These are phyloP conservation scores for Chaitophorus viminalis DNA, from an alignment of 2,888 invertebrate species.

Conservation along the genomic window DNA sequence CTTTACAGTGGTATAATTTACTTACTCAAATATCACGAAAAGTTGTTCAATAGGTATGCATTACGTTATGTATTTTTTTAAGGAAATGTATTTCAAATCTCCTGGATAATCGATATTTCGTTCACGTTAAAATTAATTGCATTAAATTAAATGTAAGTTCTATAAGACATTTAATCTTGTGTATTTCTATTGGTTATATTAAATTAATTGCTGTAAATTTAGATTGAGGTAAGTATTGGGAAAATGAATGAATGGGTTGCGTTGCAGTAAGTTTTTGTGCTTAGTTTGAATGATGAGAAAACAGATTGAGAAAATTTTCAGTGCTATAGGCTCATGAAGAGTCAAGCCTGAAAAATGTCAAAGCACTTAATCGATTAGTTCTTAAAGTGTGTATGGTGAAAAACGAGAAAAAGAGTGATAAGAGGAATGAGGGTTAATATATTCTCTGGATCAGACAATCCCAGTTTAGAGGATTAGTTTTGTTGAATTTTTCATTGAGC, in stretches of 20 bases:
- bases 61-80: no score
- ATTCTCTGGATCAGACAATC: neutral
- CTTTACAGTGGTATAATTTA: no score
- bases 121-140: no score
- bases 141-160: no score
- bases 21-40: no score
- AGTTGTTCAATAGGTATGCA: no score
- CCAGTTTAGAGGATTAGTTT: neutral
- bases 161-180: no score
- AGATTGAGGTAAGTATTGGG: neutral
- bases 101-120: no score
- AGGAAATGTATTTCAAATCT: no score
- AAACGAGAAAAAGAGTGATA: neutral
- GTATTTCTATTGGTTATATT: no score
- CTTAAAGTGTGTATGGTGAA: neutral
- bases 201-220: no score
- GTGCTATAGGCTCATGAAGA: slow-evolving; percentile 5
- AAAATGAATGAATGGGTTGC: neutral
- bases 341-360: slow-evolving; percentile 13
- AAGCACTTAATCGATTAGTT: slow-evolving; percentile 1
- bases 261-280: neutral
- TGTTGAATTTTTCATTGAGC: slow-evolving; percentile 26
- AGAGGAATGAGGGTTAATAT: neutral
- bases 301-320: neutral
- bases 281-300: neutral